A percentile compares a stretch with the other conserved stretches of the same genome.
Evolutionary conservation across 2,797 vertebrate species (phyloP).

Genomic region (Lates japonicus): DNA sequence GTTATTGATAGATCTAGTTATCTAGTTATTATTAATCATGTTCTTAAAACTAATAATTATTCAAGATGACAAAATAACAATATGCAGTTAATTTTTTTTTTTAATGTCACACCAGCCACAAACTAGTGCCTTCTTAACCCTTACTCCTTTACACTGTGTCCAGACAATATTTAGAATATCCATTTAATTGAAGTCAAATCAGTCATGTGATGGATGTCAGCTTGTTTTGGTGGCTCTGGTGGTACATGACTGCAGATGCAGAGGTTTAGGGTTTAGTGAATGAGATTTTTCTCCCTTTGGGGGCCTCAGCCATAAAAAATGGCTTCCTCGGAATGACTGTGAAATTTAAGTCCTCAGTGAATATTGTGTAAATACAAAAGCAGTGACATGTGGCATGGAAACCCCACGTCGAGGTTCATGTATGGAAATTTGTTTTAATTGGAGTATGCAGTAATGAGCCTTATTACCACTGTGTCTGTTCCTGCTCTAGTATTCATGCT

Average conservation of each 20-base stretch:
- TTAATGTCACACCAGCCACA: too few relatives aligned
- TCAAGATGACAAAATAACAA: too few relatives aligned
- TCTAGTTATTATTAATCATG: too few relatives aligned
- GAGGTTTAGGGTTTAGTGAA: background rate
- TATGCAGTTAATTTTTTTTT: too few relatives aligned
- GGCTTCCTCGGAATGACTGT: background rate
- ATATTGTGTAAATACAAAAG: conserved; percentile 2
- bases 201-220: background rate
- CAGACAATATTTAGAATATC: background rate
- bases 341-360: background rate
- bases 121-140: too few relatives aligned
- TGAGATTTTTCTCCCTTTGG: background rate
- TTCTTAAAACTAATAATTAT: too few relatives aligned
- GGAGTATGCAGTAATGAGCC: background rate
- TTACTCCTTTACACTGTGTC: background rate
- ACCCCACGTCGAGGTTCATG: background rate
- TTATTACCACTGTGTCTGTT: background rate
- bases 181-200: background rate
- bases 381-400: background rate
- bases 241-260: background rate
- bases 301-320: background rate
- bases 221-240: background rate
- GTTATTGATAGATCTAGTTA: too few relatives aligned
- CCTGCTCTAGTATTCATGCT: background rate
- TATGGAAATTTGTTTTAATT: background rate